phyloP scores from a whole-genome alignment of 2,113 vertebrate species.

The Thryonomys swinderianus region DNA sequence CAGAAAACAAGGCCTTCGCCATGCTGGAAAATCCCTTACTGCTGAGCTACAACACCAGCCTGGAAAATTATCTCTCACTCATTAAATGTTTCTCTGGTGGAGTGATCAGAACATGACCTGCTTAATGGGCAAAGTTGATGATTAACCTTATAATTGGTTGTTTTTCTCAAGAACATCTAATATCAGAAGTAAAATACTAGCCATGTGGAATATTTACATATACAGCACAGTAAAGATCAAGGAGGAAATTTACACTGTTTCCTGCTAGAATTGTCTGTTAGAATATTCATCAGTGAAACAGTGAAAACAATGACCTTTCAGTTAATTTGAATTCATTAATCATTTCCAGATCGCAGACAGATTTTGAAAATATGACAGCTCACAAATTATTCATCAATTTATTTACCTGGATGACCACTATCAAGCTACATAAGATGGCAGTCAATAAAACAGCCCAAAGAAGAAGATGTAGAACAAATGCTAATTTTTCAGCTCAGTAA shows the following conservation, averaged over 20 bases:
- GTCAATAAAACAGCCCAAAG: slow-evolving; percentile 54
- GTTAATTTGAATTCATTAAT: slow-evolving; percentile 70
- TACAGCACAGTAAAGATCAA: slow-evolving; percentile 71
- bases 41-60: neutral
- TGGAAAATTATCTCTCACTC: neutral
- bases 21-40: neutral
- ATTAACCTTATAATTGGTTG: slow-evolving; percentile 44
- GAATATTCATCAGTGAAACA: slow-evolving; percentile 62
- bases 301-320: slow-evolving; percentile 72
- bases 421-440: neutral
- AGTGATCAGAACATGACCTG: slow-evolving; percentile 41
- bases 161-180: slow-evolving; percentile 57
- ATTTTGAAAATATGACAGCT: slow-evolving; percentile 58
- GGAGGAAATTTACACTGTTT: slow-evolving; percentile 46
- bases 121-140: slow-evolving; percentile 26
- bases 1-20: neutral
- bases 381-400: slow-evolving; percentile 61
- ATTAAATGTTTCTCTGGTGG: slow-evolving; percentile 44
- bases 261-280: slow-evolving; percentile 52
- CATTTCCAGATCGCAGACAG: slow-evolving; percentile 46
- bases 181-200: slow-evolving; percentile 70
- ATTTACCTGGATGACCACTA: slow-evolving; percentile 58
- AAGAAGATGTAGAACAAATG: slow-evolving; percentile 60
- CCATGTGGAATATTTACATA: slow-evolving; percentile 63
- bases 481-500: slow-evolving; percentile 66